A percentile compares a stretch with the other conserved stretches of the same genome.
Evolutionary conservation across 2,888 invertebrate genomes (phyloP).

Genomic region (Rapana venosa): DNA sequence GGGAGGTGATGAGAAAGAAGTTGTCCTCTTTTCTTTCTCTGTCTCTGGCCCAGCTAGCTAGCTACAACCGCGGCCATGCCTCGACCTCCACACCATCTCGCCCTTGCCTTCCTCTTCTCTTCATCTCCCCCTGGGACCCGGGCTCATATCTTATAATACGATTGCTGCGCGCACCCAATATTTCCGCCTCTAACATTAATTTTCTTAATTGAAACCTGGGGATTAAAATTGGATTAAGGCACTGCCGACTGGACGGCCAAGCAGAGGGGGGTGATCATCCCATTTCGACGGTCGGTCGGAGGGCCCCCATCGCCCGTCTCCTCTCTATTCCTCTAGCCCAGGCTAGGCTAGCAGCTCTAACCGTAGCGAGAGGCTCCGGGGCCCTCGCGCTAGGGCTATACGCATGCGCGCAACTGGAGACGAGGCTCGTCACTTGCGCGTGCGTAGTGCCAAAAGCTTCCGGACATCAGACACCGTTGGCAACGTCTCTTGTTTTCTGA

Average conservation of each 20-base stretch:
- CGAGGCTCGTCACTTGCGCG: slow-evolving; percentile 36
- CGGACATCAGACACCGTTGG: not conserved
- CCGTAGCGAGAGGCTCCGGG: not conserved
- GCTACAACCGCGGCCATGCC: no score
- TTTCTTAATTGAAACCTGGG: slow-evolving; percentile 50
- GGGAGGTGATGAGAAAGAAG: slow-evolving; percentile 29
- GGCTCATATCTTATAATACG: slow-evolving; percentile 48
- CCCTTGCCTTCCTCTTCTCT: slow-evolving; percentile 20
- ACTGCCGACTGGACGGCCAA: slow-evolving; percentile 35
- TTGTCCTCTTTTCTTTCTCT: slow-evolving; percentile 6
- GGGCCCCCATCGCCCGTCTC: not conserved
- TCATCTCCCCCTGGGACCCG: slow-evolving; percentile 12
- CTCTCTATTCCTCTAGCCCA: no score
- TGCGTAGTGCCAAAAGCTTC: slow-evolving; percentile 24
- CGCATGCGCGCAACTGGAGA: slow-evolving; percentile 44
- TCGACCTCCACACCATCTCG: slow-evolving; percentile 13
- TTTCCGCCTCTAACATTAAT: slow-evolving; percentile 50
- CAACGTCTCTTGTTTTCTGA: slow-evolving; percentile 19
- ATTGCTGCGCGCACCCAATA: slow-evolving; percentile 47
- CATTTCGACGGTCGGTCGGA: slow-evolving; percentile 36
- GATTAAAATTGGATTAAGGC: slow-evolving; percentile 52
- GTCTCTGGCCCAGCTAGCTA: not conserved
- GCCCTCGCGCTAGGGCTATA: no score
- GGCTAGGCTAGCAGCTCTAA: slow-evolving; percentile 4
- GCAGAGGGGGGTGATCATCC: slow-evolving; percentile 44